Conservation (phyloP, 2,113 vertebrate species). For the Pycnonotus jocosus region DNA sequence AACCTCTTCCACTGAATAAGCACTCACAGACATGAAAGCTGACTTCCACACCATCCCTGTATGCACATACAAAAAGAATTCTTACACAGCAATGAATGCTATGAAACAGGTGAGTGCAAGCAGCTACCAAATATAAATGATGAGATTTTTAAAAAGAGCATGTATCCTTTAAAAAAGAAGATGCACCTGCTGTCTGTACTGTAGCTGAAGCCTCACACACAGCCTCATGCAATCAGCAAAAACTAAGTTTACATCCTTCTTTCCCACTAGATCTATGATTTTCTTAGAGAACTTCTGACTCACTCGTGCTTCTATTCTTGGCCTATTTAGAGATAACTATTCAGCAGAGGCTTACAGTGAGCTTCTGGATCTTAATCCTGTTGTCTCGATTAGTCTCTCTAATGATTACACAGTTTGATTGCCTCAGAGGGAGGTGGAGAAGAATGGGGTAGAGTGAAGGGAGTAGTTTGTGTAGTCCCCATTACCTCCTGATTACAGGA, state of each 20-base stretch:
- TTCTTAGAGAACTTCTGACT: conserved; percentile 18
- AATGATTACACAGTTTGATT: conserved; percentile 49
- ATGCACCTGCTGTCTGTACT: not conserved
- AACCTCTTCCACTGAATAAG: not conserved
- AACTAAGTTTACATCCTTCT: not conserved
- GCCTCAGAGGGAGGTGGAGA: conserved; percentile 48
- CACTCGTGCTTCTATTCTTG: not conserved
- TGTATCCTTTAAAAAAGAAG: not conserved
- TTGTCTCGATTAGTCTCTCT: conserved; percentile 15
- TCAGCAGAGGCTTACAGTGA: not conserved
- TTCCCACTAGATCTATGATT: not conserved
- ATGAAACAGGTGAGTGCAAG: not conserved
- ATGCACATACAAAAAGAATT: not conserved
- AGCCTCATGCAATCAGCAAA: not conserved
- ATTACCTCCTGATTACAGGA: conserved; percentile 11
- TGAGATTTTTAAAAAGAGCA: not conserved
- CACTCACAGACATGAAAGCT: not conserved
- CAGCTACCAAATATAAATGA: not conserved
- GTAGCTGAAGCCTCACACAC: not conserved
- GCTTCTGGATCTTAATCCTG: conserved; percentile 43
- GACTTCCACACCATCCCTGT: not conserved
- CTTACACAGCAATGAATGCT: not conserved
- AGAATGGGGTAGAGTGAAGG: not conserved
- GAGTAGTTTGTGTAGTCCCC: not conserved
- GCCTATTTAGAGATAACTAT: not conserved